Base-by-base conservation (phyloP, 2,113 vertebrate species). In the Triplophysa rosa region DNA sequence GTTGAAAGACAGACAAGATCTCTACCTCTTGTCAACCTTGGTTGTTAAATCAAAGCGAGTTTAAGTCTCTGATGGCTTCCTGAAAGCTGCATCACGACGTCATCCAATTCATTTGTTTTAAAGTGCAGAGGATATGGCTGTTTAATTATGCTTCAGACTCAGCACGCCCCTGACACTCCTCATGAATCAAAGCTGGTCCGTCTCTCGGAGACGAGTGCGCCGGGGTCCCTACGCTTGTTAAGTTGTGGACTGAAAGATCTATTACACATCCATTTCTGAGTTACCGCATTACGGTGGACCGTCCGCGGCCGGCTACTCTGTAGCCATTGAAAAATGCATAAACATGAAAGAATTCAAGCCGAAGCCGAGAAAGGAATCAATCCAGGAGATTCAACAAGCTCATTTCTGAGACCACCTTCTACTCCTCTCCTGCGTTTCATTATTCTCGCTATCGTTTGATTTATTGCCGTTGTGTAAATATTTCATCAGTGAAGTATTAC, bases 381-480 rank as follows among this genome's bases (percentile, higher is more conserved):
- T 77, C 70, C 74, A 13, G 69, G 5, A 17, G 54, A 67, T 29
- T 29, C 58, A 80, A 45, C 42, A 33, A 63, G 62, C 42, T 67
- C 45, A 26, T 47, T 40, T 49, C 70, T 59, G 29, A 78, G 42
- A 47, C 23, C 63, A 42, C 45, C 29, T 61, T 62, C 70, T 8
- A 17, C 68, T 67, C 45, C 68, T 23, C 74, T 7, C 23, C 62
- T 77, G 56, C 59, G 69, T 82, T 86, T 84, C 84, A 85, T 84
- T 83, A 84, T 75, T 80, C 56, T 66, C 72, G 24, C 69, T 64
- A 81, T 83, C 67, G 56, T 81, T 80, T 87, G 87, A 88, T 88
- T 86, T 87, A 87, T 87, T 80, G 81, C 80, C 62, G 73, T 78
- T 83, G 87, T 84, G 85, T 88, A 88, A 87, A 88, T 87, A 88